Evolutionary conservation across 2,113 vertebrate species (phyloP).

Genomic region (Rhinolophus ferrumequinum): DNA sequence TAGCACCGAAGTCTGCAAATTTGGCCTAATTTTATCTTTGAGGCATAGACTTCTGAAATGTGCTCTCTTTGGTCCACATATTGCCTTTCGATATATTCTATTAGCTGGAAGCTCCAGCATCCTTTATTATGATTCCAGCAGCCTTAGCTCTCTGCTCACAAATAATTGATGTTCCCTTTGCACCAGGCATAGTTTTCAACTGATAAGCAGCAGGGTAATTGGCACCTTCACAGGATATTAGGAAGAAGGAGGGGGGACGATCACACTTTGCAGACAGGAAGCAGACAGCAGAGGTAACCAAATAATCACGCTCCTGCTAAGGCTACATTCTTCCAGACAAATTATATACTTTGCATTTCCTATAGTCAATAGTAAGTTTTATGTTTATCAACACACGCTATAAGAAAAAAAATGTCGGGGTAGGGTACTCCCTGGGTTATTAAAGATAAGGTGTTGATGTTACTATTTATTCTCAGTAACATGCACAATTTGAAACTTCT

Average conservation of each 20-base stretch:
- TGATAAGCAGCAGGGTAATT: slow-evolving; percentile 86
- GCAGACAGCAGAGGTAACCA: slow-evolving; percentile 77
- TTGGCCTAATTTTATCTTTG: slow-evolving; percentile 80
- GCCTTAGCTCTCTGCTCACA: slow-evolving; percentile 85
- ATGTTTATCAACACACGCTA: neutral
- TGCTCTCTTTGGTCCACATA: slow-evolving; percentile 81
- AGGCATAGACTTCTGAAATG: slow-evolving; percentile 81
- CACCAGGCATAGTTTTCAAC: slow-evolving; percentile 86
- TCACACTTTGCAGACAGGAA: slow-evolving; percentile 80
- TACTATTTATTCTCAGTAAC: slow-evolving; percentile 17
- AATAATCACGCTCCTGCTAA: slow-evolving; percentile 68
- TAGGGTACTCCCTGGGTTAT: neutral
- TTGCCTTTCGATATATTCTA: slow-evolving; percentile 83
- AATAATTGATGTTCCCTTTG: slow-evolving; percentile 88
- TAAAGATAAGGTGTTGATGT: slow-evolving; percentile 42
- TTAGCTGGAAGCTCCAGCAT: slow-evolving; percentile 83
- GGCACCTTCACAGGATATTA: slow-evolving; percentile 85
- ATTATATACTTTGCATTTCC: slow-evolving; percentile 66
- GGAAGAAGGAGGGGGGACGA: slow-evolving; percentile 64
- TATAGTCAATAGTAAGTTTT: slow-evolving; percentile 72
- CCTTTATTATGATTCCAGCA: slow-evolving; percentile 85
- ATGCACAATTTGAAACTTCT: neutral
- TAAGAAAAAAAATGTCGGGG: neutral
- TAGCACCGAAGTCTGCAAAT: slow-evolving; percentile 70
- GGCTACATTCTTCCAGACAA: slow-evolving; percentile 71